Base-by-base conservation (phyloP, 2,888 invertebrate genomes). In the Cataglyphis cursor region DNA sequence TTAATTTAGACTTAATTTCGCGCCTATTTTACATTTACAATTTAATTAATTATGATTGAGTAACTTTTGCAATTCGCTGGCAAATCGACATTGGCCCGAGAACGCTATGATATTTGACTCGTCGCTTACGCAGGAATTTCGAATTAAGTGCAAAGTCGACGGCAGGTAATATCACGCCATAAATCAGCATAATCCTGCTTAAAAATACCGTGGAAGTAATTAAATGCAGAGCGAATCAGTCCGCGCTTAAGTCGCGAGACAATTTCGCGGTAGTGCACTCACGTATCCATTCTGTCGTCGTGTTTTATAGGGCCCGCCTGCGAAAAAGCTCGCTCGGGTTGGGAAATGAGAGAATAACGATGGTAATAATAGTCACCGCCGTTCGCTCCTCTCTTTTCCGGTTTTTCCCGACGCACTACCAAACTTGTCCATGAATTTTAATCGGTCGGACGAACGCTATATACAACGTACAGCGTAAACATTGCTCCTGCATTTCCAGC, bases 351-450 rank as follows among this genome's bases (percentile, higher is more conserved):
- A 61, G 35, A 68, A 31, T 61, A 78, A 80, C 51, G 38, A 87
- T 28, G 51, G 51, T 80, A 83, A 80, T 62, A 81, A 72, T 48
- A 57, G 54, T 65, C 28, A 48, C 48, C 41, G 41, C 6, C 59
- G 10, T 35, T 54, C 28, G 44, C 9, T 8, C 6, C 21, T 48
- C 35, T 28, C 24, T 18, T 51, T n/a, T 28, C 35, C 31, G 21
- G 38, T 21, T 75, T 81, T 38, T 65, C 62, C 61, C 3, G 65
- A 72, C 57, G 62, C 73, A 70, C 18, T n/a, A 66, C 24, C 65
- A 48, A 76, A 61, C 57, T 5, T 61, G 54, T 38, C 64, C 81
- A 76, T 88, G 89, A 88, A 88, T 88, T 88, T 88, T 88, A 88
- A 88, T 70, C 85, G 74, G 73, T 8, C 62, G 75, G 38, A 51